Base-by-base conservation (phyloP, 2,113 vertebrate species). In the Carettochelys insculpta region DNA sequence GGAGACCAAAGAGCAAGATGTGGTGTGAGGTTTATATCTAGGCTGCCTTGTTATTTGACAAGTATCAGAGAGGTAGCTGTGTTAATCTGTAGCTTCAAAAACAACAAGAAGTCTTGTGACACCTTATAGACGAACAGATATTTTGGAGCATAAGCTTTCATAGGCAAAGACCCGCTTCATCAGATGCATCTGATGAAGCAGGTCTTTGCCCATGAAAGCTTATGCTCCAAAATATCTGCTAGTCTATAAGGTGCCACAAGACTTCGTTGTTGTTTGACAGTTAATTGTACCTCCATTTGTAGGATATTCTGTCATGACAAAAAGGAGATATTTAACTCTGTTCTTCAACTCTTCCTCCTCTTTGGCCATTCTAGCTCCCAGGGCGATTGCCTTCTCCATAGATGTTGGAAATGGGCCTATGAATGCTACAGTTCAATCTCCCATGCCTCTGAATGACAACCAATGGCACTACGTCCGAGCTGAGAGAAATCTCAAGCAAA, bases 391-490 rank as follows among this genome's bases (percentile, higher is more conserved):
- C 3, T 99, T 99, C 97, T 98, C 98, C 54, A 98, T 99, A 77
- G 98, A 99, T 27, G 99, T 98, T 7, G 99, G 99, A 19, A 98
- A 98, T 17, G 98, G 99, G n/a, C 98, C 99, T 8, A 92, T 97
- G 25, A 96, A 98, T 65, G 97, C 98, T 61, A 96, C 97, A 0
- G 98, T 99, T 8, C 98, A 98, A 86, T 99, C 99, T 89, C 98
- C 98, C 51, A 94, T 97, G 24, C 93, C 97, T 11, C 96, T 99
- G 95, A 99, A 99, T 82, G 99, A 99, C 97, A 98, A 99, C 73
- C 99, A 99, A 90, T 99, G 99, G 99, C 99, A 99, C 97, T 98
- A 98, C 0, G 80, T 99, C 41, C 96, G 92, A 92, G 99, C 98
- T 0, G 99, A 99, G 96, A 98, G 99, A 47, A 99, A 98, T 86